A percentile compares a stretch with the other conserved stretches of the same genome.
These are phyloP conservation scores for Lasioglossum malachurum DNA, from an alignment of 2,888 invertebrate genomes.

Conservation along the genomic window DNA sequence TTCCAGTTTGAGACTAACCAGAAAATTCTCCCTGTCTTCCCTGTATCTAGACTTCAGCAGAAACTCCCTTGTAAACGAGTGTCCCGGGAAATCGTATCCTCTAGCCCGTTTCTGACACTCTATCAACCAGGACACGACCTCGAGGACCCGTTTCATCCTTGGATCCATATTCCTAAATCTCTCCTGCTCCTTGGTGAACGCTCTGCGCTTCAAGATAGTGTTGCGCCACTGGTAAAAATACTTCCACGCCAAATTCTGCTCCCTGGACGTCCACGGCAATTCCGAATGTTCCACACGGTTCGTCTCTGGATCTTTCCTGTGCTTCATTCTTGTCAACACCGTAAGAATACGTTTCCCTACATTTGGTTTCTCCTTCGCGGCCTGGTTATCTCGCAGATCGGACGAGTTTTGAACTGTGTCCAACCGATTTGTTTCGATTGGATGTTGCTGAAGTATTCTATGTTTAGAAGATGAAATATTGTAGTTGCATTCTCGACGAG, in stretches of 20 bases:
- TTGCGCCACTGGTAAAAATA: conserved; percentile 72
- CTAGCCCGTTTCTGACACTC: conserved; percentile 84
- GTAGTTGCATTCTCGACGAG: background rate
- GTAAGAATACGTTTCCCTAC: conserved; percentile 51
- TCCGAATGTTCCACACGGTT: conserved; percentile 21
- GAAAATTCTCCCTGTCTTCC: conserved; percentile 86
- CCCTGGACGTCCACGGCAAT: conserved; percentile 52
- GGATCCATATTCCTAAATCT: conserved; percentile 74
- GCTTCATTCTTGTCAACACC: conserved; percentile 40
- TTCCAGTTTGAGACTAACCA: conserved; percentile 83
- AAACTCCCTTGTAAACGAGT: conserved; percentile 85
- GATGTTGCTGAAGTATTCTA: background rate
- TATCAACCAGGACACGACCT: conserved; percentile 81
- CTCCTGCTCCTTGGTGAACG: conserved; percentile 53
- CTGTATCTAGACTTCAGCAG: conserved; percentile 86
- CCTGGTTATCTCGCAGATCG: background rate
- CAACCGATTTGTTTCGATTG: background rate
- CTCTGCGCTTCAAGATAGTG: conserved; percentile 57
- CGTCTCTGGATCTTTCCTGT: conserved; percentile 19
- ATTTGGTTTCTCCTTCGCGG: conserved; percentile 11
- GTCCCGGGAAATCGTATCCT: conserved; percentile 83
- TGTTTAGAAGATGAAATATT: background rate
- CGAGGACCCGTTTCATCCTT: conserved; percentile 78
- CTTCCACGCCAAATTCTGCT: conserved; percentile 67
- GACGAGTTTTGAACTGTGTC: background rate